phyloP scores from a whole-genome alignment of 2,888 invertebrate genomes.

The Parnassius orleans region DNA sequence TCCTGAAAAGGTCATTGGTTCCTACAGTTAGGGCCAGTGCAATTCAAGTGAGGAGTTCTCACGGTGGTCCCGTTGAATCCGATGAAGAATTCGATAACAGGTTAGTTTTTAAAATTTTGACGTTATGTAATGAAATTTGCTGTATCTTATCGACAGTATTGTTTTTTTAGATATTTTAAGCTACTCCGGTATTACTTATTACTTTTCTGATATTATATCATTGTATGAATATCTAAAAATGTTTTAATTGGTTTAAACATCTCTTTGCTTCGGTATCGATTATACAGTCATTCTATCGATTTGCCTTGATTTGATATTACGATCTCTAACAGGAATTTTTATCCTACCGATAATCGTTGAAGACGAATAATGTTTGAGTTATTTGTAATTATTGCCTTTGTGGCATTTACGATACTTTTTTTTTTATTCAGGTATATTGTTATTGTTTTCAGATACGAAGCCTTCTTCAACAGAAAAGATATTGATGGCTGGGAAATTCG shows the following conservation, averaged over 20 bases:
- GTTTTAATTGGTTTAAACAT: too few species aligned
- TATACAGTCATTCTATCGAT: too few species aligned
- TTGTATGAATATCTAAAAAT: too few species aligned
- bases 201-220: too few species aligned
- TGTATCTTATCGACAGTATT: neutral
- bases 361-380: too few species aligned
- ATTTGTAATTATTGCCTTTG: too few species aligned
- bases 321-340: too few species aligned
- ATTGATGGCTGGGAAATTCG: constrained; percentile 98
- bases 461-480: constrained; percentile 91
- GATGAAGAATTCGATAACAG: constrained; percentile 93
- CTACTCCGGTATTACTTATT: neutral
- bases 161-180: constrained; percentile 1
- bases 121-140: constrained; percentile 74
- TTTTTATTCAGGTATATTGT: neutral
- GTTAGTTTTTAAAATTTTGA: constrained; percentile 62
- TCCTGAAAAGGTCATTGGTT: constrained; percentile 62
- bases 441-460: constrained; percentile 83
- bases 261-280: too few species aligned
- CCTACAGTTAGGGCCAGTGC: constrained; percentile 59
- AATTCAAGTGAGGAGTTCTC: constrained; percentile 55
- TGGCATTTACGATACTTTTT: neutral
- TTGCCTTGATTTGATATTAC: too few species aligned
- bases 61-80: constrained; percentile 83
- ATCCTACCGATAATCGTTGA: too few species aligned